These are phyloP conservation scores for Allygus modestus DNA, from an alignment of 2,888 invertebrate genomes.

Conservation along the genomic window DNA sequence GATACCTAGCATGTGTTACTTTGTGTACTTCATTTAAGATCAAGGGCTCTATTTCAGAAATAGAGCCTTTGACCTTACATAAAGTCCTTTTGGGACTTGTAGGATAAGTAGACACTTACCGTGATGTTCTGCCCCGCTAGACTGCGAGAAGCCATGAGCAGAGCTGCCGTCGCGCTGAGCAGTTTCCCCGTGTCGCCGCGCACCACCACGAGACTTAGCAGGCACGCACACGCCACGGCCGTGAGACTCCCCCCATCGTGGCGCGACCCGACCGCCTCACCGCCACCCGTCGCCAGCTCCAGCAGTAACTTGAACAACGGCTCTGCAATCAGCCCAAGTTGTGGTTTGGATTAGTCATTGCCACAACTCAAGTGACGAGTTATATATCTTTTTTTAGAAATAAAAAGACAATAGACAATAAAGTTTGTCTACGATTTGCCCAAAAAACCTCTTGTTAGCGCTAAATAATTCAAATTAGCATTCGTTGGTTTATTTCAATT, in stretches of 20 bases:
- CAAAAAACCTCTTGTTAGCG: too few species aligned
- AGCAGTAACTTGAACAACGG: conserved; percentile 90
- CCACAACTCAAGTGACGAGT: conserved; percentile 72
- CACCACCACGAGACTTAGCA: conserved; percentile 94
- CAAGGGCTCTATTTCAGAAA: too few species aligned
- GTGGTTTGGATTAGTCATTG: too few species aligned
- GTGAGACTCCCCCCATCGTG: conserved; percentile 85
- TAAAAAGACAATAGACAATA: too few species aligned
- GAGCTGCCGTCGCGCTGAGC: conserved; percentile 89
- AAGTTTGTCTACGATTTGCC: too few species aligned
- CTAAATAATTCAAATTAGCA: too few species aligned
- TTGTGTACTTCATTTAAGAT: too few species aligned
- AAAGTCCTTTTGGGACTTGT: too few species aligned
- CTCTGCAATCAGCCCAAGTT: conserved; percentile 79
- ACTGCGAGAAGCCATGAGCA: conserved; percentile 90
- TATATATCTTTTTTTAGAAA: too few species aligned
- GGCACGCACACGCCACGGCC: conserved; percentile 93
- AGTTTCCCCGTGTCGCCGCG: conserved; percentile 95
- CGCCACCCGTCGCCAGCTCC: conserved; percentile 87
- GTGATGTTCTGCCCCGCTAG: conserved; percentile 89
- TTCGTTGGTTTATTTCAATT: too few species aligned
- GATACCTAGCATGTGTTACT: too few species aligned
- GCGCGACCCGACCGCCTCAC: conserved; percentile 77
- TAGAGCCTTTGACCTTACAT: too few species aligned
- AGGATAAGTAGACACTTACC: conserved; percentile 78